Conservation (phyloP, 2,888 invertebrate species). For the Branchipolynoe longqiensis region DNA sequence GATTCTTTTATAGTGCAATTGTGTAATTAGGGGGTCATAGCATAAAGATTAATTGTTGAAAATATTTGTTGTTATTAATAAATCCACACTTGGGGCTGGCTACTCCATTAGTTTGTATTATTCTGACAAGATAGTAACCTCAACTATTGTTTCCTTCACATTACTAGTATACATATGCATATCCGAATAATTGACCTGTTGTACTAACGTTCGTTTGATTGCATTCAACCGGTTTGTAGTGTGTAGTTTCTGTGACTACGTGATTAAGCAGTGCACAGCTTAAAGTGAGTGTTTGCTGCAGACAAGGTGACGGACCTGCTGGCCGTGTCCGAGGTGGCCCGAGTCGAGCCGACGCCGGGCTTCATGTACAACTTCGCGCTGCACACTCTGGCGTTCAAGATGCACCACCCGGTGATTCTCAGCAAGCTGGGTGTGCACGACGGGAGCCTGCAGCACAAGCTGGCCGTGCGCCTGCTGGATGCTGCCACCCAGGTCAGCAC, state of each 20-base stretch:
- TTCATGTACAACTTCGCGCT: constrained; percentile 11
- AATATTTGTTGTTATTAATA: background rate
- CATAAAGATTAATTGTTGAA: too few relatives aligned
- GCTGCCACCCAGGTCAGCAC: constrained; percentile 59
- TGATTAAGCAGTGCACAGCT: background rate
- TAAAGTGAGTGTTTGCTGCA: background rate
- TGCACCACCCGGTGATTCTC: constrained; percentile 63
- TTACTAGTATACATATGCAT: too few relatives aligned
- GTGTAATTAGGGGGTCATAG: too few relatives aligned
- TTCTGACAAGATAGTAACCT: too few relatives aligned
- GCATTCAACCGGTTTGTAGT: too few relatives aligned
- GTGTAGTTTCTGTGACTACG: background rate
- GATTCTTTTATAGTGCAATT: too few relatives aligned
- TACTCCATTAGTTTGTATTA: too few relatives aligned
- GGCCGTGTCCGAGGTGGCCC: background rate
- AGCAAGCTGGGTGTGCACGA: constrained; percentile 63
- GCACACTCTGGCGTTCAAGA: constrained; percentile 15
- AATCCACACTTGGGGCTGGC: background rate
- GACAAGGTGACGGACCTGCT: background rate
- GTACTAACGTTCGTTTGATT: background rate
- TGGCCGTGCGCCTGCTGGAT: constrained; percentile 60
- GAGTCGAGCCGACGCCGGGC: background rate
- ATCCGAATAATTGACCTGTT: background rate
- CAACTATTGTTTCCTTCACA: too few relatives aligned
- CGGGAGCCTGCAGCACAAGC: constrained; percentile 55